Evolutionary conservation across 2,113 vertebrate genomes (phyloP), one percentile per base, ranked within the genome.

Genomic region (Orcinus orca): DNA sequence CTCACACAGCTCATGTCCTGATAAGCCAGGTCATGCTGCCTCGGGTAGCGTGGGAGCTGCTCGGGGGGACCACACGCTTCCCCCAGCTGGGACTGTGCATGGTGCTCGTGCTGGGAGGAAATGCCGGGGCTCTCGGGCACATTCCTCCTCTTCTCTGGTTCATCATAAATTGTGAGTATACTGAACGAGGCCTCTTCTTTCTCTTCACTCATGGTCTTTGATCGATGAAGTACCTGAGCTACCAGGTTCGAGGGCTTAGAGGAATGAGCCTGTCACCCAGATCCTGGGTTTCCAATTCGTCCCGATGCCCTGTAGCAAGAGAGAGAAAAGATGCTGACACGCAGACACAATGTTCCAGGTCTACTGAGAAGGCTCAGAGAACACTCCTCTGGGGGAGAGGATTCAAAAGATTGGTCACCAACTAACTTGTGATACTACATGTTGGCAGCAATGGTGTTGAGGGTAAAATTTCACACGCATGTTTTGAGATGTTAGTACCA

Each of bases 161-260:
- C 92, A 62, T 91, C 90, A 47, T 84, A 87, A 90, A 92, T 77
- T 26, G n/a, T 62, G 73, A 93, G 73, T 8, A 77, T 63, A 26
- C 17, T 9, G n/a, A 96, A 88, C 0, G 25, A 70, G 44, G 60
- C 65, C 58, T 93, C 86, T 33, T 95, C 50, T 53, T 94, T 65
- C 58, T 89, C 63, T 63, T 41, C 26, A 47, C 80, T 97, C 97
- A 96, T 96, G 73, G 73, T 84, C 74, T 67, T 60, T 62, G 10
- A 23, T 76, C 33, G n/a, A 8, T 14, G 38, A 84, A 25, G 53
- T 44, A 36, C 47, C 77, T 26, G 14, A 53, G 60, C 70, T 80
- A 50, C 70, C 55, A 3, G 81, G 36, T 73, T 81, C 55, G 21
- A 86, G 80, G n/a, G 33, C 20, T 87, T 67, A 53, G 77, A 96